Base-by-base conservation (phyloP, 2,797 vertebrate species). In the Gymnoscopelus braueri region DNA sequence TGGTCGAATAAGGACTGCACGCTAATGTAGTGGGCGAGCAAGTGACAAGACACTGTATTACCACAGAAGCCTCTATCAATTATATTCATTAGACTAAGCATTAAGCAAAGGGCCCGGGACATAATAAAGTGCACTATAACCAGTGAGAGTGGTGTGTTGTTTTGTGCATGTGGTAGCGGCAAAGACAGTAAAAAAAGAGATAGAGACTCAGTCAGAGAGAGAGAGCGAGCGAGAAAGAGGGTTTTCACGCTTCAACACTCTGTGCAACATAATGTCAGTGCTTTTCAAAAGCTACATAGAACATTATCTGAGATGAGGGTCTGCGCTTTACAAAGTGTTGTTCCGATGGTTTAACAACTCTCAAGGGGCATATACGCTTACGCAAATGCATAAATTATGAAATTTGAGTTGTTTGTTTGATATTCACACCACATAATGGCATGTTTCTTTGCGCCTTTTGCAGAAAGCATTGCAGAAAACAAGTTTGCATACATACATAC, bases 241-340 rank as follows among this genome's bases (percentile, higher is more conserved):
- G 69, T 70, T 63, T 81, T 87, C 71, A 80, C 55, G 72, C 85
- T 77, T 84, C 75, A 61, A 65, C 78, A 79, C 60, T 65, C 61
- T 65, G 56, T 50, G 26, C 67, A 80, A 85, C 84, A 87, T 79
- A 71, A 83, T 62, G 58, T 69, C 63, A 68, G 19, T 4, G 49
- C 72, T 58, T 77, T 78, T 85, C 59, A 67, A 73, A 82, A 84
- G 67, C 71, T 19, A 61, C 69, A 66, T 68, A 52, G 72, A 80
- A 75, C 77, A 74, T 90, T 75, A 82, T 80, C 77, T 63, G 26
- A 82, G 78, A 74, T 69, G 69, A 60, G 11, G 67, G 67, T 63
- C 13, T 19, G 24, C 67, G 74, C 79, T 73, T 77, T 84, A 87
- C 70, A 68, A 63, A 26, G 59, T 67, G 77, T 64, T 54, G 77